Evolutionary conservation across 2,797 vertebrate genomes (phyloP), one percentile per base, ranked within the genome.

Genomic region (Argya squamiceps): DNA sequence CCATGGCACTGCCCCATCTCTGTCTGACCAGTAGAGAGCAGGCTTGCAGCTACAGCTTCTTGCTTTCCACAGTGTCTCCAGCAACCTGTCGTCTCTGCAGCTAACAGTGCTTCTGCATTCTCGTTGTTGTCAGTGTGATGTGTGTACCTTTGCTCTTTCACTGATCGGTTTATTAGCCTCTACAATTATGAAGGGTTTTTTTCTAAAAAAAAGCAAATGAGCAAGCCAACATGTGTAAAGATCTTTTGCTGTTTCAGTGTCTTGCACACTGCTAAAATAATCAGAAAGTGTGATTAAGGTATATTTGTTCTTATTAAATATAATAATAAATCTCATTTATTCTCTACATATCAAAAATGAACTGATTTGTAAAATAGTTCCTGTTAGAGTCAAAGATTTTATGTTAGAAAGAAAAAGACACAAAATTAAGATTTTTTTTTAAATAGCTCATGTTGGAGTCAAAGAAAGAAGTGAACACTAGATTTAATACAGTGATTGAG

Each of bases 41-140:
- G 67, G 87, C 89, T 80, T 95, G 86, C 91, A 79, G 76, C 97
- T 91, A 62, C 96, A 91, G 73, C 97, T 73, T 97, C 80, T 88
- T 80, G 96, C 97, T 96, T 96, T 80, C 47, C 62, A 69, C 96
- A 70, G 76, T 93, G 94, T 97, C 89, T 93, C 79, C 78, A 27
- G 71, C 84, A 87, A 44, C 62, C 91, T 94, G 59, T 96, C 71
- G 77, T 93, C 62, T 80, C 96, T 84, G 95, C 96, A 77, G 82
- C 96, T 87, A 95, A 95, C 81, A 75, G 60, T 74, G 98, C 98
- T 98, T 97, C 93, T 78, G 96, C 97, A 93, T 98, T 95, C 97
- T 95, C 47, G 91, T 98, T 92, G 95, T 97, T 83, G 74, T 97
- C 94, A 78, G 41, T 94, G 98, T 98, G 96, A 71, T 97, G 70